Evolutionary conservation across 2,888 invertebrate species (phyloP), one percentile per base, ranked within the genome.

Genomic region (Tenthredo mesomela): DNA sequence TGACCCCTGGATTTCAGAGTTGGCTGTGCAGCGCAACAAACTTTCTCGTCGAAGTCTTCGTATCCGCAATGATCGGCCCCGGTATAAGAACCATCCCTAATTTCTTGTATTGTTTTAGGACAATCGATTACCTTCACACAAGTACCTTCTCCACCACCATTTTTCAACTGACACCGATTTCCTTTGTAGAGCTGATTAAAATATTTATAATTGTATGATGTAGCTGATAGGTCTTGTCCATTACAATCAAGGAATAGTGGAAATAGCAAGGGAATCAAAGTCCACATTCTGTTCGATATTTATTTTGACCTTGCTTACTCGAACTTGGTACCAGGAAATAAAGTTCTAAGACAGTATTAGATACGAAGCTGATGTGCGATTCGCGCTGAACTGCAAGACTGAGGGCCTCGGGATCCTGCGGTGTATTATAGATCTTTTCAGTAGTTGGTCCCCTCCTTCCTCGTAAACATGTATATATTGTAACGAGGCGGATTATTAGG

Each of bases 41-140:
- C 94, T 43, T 95, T 91, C 91, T 95, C 95, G 25, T 88, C 87
- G 1, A 85, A 21, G 1, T 90, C 92, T 5, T 88, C 88, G 82
- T 94, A 95, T 0, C 94, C 94, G 90, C 95, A 95, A 87, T 95
- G 89, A 2, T 87, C 90, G 2, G 10, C 61, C 21, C 18, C 40
- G 47, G 25, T 47, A 15, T 29, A 67, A 9, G 9, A 18, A 12
- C 82, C 82, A 0, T 2, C n/a, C 0, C 15, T 15, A 25, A 82
- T 65, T n/a, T 82, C 25, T 9, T 67, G 7, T 58, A 82, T 29
- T 29, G 29, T 15, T 29, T 1, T 25, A 6, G 67, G 43, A 18
- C 82, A 82, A 18, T 67, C 18, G 12, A 15, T 15, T 40, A 21
- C 10, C 43, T 82, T 82, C 12, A 25, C 18, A 54, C 82, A 82